These are phyloP conservation scores for Glaucidium brasilianum DNA, from an alignment of 2,113 vertebrate genomes.

Conservation along the genomic window DNA sequence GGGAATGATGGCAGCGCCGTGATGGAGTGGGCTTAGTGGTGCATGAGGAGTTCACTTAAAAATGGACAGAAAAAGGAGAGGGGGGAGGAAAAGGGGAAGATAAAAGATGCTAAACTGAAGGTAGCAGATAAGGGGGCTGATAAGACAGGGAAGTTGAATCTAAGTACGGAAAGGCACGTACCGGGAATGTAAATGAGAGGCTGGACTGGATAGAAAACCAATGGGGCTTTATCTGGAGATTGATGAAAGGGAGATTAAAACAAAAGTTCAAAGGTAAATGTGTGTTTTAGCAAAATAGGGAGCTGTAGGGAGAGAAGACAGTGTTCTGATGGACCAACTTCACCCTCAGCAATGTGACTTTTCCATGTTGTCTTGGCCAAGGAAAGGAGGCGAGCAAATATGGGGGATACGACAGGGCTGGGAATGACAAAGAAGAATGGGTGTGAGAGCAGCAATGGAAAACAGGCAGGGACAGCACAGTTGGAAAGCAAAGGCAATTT, in stretches of 20 bases:
- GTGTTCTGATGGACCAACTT: background rate
- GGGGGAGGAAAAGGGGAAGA: background rate
- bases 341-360: background rate
- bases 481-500: constrained; percentile 14
- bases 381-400: background rate
- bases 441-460: background rate
- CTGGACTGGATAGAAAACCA: background rate
- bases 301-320: background rate
- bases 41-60: constrained; percentile 62
- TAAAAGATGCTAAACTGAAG: background rate
- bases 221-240: background rate
- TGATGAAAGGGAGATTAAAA: constrained; percentile 30
- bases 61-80: constrained; percentile 25
- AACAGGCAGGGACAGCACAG: background rate
- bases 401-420: background rate
- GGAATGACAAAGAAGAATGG: background rate
- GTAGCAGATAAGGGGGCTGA: background rate
- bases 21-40: constrained; percentile 59
- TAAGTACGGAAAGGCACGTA: background rate
- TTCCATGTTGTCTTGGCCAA: background rate
- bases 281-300: background rate
- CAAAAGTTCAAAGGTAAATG: constrained; percentile 18
- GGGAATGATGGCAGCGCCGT: constrained; percentile 55
- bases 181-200: background rate
- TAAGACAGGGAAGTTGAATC: background rate